A percentile compares a stretch with the other conserved stretches of the same genome.
phyloP scores from a whole-genome alignment of 2,888 invertebrate genomes.

The Ennomos fuscantarius region DNA sequence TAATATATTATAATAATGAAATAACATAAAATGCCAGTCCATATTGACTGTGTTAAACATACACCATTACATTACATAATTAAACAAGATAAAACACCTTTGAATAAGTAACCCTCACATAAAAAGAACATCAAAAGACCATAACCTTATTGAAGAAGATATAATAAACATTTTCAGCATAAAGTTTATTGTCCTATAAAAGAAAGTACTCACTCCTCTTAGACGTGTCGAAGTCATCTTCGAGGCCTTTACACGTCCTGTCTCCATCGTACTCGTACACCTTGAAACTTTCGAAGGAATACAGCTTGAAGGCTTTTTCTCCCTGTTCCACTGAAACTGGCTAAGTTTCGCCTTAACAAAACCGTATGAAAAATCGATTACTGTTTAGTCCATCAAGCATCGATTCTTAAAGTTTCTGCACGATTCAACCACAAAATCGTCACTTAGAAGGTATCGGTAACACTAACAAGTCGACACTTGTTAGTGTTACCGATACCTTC shows the following conservation, averaged over 20 bases:
- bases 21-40: too few relatives aligned
- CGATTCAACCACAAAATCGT: slow-evolving; percentile 39
- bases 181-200: slow-evolving; percentile 49
- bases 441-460: slow-evolving; percentile 25
- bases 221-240: slow-evolving; percentile 73
- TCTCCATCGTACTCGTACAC: slow-evolving; percentile 82
- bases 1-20: too few relatives aligned
- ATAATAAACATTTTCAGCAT: slow-evolving; percentile 46
- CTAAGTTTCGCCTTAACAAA: slow-evolving; percentile 10
- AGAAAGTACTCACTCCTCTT: slow-evolving; percentile 73
- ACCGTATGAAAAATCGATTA: slow-evolving; percentile 1
- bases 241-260: slow-evolving; percentile 70
- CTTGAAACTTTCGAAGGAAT: slow-evolving; percentile 83
- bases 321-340: slow-evolving; percentile 37
- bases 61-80: not conserved
- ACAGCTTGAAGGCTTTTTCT: slow-evolving; percentile 78
- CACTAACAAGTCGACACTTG: slow-evolving; percentile 30
- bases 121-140: slow-evolving; percentile 17
- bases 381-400: slow-evolving; percentile 19
- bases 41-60: not conserved
- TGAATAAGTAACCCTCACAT: slow-evolving; percentile 23
- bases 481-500: too few relatives aligned
- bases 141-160: slow-evolving; percentile 8
- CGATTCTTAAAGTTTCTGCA: slow-evolving; percentile 21
- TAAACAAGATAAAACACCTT: slow-evolving; percentile 4